Evolutionary conservation across 2,797 vertebrate genomes (phyloP).

Genomic region (Lepidocolaptes lacrymiger): DNA sequence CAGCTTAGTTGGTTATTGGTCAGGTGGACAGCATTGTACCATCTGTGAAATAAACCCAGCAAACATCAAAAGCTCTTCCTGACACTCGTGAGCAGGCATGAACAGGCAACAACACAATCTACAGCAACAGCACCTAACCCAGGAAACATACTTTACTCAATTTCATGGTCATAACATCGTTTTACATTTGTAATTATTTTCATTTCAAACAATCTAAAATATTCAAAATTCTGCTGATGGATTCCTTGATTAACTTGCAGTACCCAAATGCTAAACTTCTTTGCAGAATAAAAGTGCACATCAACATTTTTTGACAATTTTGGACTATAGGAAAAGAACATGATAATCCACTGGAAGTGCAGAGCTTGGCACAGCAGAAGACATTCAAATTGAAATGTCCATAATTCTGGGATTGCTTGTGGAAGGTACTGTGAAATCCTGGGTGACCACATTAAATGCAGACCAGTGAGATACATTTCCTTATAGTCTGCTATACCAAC

Average conservation of each 20-base stretch:
- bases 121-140: background rate
- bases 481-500: slow-evolving; percentile 14
- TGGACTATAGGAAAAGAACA: background rate
- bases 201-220: background rate
- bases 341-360: background rate
- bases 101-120: background rate
- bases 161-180: background rate
- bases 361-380: background rate
- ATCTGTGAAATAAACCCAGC: background rate
- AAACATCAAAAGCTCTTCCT: background rate
- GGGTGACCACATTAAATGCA: slow-evolving; percentile 18
- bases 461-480: slow-evolving; percentile 9
- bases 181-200: background rate
- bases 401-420: background rate
- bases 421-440: background rate
- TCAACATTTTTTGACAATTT: background rate
- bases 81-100: background rate
- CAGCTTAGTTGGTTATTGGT: background rate
- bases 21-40: background rate
- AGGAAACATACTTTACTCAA: background rate
- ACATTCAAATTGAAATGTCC: background rate
- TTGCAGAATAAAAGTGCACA: background rate
- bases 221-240: background rate
- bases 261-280: background rate
- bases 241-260: background rate